phyloP scores from a whole-genome alignment of 2,113 vertebrate species.

The Propithecus coquereli region DNA sequence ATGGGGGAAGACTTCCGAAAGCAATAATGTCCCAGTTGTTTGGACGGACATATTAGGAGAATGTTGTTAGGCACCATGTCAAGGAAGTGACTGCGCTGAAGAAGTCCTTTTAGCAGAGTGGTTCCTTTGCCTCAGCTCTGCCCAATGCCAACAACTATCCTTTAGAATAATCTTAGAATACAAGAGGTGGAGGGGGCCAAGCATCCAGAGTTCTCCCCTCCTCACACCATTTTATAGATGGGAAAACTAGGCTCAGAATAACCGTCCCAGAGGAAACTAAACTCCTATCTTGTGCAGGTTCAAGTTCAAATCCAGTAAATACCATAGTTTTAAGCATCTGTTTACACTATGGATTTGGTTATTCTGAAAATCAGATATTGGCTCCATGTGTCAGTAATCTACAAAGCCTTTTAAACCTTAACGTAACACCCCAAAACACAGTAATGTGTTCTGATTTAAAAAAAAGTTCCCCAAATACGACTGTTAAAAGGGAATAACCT shows the following conservation, averaged over 20 bases:
- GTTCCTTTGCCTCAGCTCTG: no score
- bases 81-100: neutral
- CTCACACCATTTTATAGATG: neutral
- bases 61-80: neutral
- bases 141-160: accelerated
- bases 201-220: neutral
- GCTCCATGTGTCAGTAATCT: neutral
- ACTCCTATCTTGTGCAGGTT: neutral
- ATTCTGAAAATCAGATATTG: neutral
- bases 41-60: neutral
- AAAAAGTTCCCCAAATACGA: neutral
- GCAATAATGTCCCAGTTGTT: neutral
- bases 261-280: neutral
- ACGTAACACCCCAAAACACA: neutral
- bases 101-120: neutral
- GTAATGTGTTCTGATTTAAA: neutral
- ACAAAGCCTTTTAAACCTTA: slow-evolving; percentile 8
- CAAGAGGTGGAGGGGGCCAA: neutral
- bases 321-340: neutral
- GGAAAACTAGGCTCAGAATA: neutral
- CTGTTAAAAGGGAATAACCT: neutral
- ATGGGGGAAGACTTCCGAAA: neutral
- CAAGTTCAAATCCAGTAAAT: slow-evolving; percentile 1
- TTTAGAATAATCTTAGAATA: neutral
- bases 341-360: neutral